phyloP scores from a whole-genome alignment of 2,797 vertebrate species.

The Cryptoprocta ferox region DNA sequence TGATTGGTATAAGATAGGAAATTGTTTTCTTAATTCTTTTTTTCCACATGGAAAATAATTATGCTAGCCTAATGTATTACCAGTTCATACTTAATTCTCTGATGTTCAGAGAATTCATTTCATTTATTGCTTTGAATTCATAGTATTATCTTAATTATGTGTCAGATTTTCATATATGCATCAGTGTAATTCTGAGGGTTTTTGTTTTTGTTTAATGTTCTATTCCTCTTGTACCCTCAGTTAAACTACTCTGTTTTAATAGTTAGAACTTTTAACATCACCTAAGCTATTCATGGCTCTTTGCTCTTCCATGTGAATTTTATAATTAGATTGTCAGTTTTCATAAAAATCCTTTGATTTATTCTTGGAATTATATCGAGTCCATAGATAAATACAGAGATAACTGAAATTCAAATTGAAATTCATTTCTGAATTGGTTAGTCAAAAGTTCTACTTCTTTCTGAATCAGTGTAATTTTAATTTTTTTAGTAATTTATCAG shows the following conservation, averaged over 20 bases:
- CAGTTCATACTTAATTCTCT: not conserved
- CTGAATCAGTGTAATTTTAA: not conserved
- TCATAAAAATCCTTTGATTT: constrained; percentile 28
- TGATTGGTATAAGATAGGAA: not conserved
- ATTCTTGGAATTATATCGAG: not conserved
- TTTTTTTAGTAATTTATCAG: not conserved
- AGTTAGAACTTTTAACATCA: not conserved
- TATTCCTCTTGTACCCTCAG: not conserved
- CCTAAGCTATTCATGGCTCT: not conserved
- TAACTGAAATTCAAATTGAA: constrained; percentile 17
- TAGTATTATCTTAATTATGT: not conserved
- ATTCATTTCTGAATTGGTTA: constrained; percentile 10
- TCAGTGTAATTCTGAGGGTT: not conserved
- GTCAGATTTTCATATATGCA: not conserved
- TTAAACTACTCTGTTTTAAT: not conserved
- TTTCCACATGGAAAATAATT: not conserved
- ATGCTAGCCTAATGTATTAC: not conserved
- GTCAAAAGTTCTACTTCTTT: constrained; percentile 7
- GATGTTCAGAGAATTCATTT: not conserved
- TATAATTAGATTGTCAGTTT: constrained; percentile 4
- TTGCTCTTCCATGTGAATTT: not conserved
- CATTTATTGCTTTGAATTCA: not conserved
- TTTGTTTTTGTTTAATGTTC: not conserved
- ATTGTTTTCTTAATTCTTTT: not conserved
- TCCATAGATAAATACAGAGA: not conserved